A percentile compares a stretch with the other conserved stretches of the same genome.
Evolutionary conservation across 2,888 invertebrate genomes (phyloP).

Genomic region (Pandemis corylana): DNA sequence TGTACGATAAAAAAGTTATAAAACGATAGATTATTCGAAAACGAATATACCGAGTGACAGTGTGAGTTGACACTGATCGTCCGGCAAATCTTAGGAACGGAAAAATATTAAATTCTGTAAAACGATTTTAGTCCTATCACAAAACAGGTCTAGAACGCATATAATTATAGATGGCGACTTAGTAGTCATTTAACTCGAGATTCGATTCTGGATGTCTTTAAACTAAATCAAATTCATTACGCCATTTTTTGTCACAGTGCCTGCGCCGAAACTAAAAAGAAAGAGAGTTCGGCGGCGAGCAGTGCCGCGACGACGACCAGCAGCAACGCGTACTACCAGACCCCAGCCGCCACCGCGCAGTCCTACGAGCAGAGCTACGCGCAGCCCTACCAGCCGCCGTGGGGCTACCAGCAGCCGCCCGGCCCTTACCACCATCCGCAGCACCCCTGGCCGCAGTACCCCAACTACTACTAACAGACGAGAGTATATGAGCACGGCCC

Average conservation of each 20-base stretch:
- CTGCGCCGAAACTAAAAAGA: slow-evolving; percentile 68
- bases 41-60: no score
- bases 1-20: no score
- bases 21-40: no score
- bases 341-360: slow-evolving; percentile 63
- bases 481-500: background rate
- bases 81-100: no score
- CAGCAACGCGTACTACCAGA: slow-evolving; percentile 68
- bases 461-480: slow-evolving; percentile 75
- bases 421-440: slow-evolving; percentile 79
- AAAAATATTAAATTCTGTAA: no score
- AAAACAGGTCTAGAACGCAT: background rate
- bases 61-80: no score
- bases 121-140: no score
- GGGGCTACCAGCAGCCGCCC: slow-evolving; percentile 81
- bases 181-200: background rate
- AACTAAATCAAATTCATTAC: background rate
- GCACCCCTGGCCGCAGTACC: slow-evolving; percentile 79
- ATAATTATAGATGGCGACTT: background rate
- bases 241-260: slow-evolving; percentile 47
- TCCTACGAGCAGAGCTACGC: slow-evolving; percentile 77
- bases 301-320: slow-evolving; percentile 50
- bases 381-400: slow-evolving; percentile 78
- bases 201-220: background rate
- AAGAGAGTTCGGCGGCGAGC: slow-evolving; percentile 54